A percentile compares a stretch with the other conserved stretches of the same genome.
These are phyloP conservation scores for Mustela lutreola DNA, from an alignment of 2,113 vertebrate genomes.

Conservation along the genomic window DNA sequence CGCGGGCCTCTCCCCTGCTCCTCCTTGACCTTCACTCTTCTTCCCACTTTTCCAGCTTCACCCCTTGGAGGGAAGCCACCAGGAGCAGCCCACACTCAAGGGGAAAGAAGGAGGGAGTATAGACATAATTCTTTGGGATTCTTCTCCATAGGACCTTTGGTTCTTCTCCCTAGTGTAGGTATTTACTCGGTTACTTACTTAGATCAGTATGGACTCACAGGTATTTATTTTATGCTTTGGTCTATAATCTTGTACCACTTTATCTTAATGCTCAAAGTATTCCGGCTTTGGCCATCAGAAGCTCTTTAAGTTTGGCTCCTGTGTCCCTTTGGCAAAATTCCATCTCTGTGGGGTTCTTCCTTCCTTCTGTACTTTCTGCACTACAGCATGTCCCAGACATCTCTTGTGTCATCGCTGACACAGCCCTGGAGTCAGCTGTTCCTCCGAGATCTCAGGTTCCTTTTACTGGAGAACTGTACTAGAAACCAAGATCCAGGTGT, in stretches of 20 bases:
- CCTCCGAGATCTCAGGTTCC: too few relatives aligned
- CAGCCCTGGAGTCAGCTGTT: background rate
- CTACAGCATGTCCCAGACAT: background rate
- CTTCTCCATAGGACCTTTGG: background rate
- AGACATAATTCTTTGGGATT: background rate
- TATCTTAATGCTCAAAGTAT: background rate
- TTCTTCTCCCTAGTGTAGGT: background rate
- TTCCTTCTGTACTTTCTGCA: background rate
- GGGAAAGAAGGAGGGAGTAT: rapidly evolving
- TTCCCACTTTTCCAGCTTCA: background rate
- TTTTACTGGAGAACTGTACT: background rate
- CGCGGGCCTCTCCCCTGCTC: background rate
- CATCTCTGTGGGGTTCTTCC: background rate
- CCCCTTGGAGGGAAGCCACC: background rate
- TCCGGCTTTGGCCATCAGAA: background rate
- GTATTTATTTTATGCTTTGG: too few relatives aligned
- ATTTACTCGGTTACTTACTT: too few relatives aligned
- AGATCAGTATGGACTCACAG: rapidly evolving
- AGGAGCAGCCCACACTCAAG: too few relatives aligned
- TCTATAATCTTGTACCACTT: background rate
- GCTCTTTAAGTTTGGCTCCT: background rate
- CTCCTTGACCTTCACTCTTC: background rate
- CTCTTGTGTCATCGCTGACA: background rate
- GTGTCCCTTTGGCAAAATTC: background rate
- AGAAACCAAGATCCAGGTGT: background rate